These are phyloP conservation scores for Ictidomys tridecemlineatus DNA, from an alignment of 2,113 vertebrate genomes.

Conservation along the genomic window DNA sequence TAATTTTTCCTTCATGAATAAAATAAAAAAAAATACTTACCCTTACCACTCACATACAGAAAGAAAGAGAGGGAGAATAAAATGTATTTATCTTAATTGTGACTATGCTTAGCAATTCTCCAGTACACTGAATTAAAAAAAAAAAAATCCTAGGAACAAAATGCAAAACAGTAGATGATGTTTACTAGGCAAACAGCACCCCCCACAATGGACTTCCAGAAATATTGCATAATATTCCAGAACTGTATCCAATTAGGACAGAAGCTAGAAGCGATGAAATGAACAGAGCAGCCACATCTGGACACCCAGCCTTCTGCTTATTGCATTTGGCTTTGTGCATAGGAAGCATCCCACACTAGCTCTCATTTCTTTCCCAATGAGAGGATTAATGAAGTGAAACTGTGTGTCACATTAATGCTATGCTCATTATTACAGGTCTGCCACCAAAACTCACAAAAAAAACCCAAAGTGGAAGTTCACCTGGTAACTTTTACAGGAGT, in stretches of 20 bases:
- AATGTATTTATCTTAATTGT: constrained; percentile 43
- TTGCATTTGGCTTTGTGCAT: neutral
- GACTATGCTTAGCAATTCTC: constrained; percentile 6
- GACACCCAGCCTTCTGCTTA: neutral
- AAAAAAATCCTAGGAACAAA: constrained; percentile 47
- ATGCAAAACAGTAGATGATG: neutral
- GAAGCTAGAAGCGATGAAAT: constrained; percentile 6
- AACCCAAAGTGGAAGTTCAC: neutral
- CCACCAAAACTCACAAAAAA: neutral
- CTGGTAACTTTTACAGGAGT: neutral
- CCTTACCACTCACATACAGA: neutral
- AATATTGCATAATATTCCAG: neutral
- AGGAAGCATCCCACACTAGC: neutral
- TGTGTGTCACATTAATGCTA: neutral
- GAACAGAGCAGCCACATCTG: neutral
- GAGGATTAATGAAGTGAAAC: neutral
- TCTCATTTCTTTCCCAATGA: neutral
- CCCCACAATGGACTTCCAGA: constrained; percentile 43
- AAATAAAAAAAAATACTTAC: neutral
- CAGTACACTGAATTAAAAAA: neutral
- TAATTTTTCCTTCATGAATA: neutral
- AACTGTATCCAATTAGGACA: constrained; percentile 32
- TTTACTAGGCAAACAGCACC: neutral
- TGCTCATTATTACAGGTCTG: neutral
- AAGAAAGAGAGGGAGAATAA: neutral